Conservation (phyloP, 2,113 vertebrate genomes). For the Oceanites oceanicus region DNA sequence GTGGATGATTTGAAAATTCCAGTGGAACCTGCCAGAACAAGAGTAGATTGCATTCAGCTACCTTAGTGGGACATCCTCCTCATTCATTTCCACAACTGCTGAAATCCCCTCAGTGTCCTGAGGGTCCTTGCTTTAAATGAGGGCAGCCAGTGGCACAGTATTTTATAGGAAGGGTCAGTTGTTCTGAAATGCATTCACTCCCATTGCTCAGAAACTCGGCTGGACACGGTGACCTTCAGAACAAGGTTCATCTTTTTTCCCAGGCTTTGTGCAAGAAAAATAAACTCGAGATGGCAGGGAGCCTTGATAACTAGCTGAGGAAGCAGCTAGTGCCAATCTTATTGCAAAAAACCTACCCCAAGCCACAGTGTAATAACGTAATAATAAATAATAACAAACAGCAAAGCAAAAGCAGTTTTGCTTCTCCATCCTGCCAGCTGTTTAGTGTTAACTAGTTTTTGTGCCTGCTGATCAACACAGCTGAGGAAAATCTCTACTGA, state of each 20-base stretch:
- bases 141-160: neutral
- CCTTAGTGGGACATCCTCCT: neutral
- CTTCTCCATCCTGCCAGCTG: neutral
- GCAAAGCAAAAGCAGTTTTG: neutral
- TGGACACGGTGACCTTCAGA: neutral
- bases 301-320: neutral
- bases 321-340: constrained; percentile 6
- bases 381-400: neutral
- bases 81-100: neutral
- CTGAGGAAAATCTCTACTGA: neutral
- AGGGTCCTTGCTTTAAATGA: neutral
- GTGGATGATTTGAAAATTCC: neutral
- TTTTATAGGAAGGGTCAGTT: neutral
- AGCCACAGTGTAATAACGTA: neutral
- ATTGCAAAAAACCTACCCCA: neutral
- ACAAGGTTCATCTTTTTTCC: constrained; percentile 14
- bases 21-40: neutral
- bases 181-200: neutral
- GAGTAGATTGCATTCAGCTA: neutral
- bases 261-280: constrained; percentile 46
- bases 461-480: neutral
- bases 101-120: neutral
- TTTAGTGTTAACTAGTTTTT: neutral
- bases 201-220: neutral
- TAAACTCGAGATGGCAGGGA: constrained; percentile 5